phyloP scores from a whole-genome alignment of 2,797 vertebrate genomes.

The Xenentodon cancila region DNA sequence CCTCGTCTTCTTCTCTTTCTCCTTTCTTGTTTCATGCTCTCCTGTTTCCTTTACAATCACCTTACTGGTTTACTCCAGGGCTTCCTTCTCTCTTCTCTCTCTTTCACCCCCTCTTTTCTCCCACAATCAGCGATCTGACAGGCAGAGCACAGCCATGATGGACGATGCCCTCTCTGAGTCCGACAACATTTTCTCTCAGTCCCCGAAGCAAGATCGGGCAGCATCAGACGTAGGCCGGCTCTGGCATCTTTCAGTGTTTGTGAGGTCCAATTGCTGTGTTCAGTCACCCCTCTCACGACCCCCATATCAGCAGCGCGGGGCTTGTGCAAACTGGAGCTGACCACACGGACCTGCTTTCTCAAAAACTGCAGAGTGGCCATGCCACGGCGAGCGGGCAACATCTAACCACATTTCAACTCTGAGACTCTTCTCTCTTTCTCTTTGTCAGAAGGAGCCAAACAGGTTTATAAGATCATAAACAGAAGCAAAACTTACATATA shows the following conservation, averaged over 20 bases:
- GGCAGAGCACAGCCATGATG: slow-evolving; percentile 78
- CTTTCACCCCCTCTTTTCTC: slow-evolving; percentile 68
- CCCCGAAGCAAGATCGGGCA: slow-evolving; percentile 78
- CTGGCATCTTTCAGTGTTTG: slow-evolving; percentile 77
- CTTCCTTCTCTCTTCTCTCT: slow-evolving; percentile 49
- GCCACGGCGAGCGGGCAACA: slow-evolving; percentile 52
- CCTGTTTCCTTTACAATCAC: slow-evolving; percentile 65
- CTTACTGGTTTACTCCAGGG: slow-evolving; percentile 62
- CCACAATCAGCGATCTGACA: slow-evolving; percentile 80
- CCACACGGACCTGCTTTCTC: slow-evolving; percentile 68
- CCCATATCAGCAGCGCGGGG: slow-evolving; percentile 64
- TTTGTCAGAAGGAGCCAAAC: slow-evolving; percentile 52
- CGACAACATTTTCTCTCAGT: slow-evolving; percentile 87
- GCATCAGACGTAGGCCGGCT: slow-evolving; percentile 64
- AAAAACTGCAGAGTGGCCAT: slow-evolving; percentile 66
- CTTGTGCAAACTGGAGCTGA: slow-evolving; percentile 80
- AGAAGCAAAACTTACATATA: slow-evolving; percentile 13
- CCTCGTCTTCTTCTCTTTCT: slow-evolving; percentile 55
- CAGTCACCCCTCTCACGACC: slow-evolving; percentile 76
- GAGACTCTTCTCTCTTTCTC: slow-evolving; percentile 58
- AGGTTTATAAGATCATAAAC: slow-evolving; percentile 52
- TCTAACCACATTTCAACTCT: slow-evolving; percentile 65
- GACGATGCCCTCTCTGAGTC: slow-evolving; percentile 84
- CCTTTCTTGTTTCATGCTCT: slow-evolving; percentile 47
- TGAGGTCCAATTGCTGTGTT: slow-evolving; percentile 78